Evolutionary conservation across 2,113 vertebrate genomes (phyloP).

Genomic region (Pedetes capensis): DNA sequence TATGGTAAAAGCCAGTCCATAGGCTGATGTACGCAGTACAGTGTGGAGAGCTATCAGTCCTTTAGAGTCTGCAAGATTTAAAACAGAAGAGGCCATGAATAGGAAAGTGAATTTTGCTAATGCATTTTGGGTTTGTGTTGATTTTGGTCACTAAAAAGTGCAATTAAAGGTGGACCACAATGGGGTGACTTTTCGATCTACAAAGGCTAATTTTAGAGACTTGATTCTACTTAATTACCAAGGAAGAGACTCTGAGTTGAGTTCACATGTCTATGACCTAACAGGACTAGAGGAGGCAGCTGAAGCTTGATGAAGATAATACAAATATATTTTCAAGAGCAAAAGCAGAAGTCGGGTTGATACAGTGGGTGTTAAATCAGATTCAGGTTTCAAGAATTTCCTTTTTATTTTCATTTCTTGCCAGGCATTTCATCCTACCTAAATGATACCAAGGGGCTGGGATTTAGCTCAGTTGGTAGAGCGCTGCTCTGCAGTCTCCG

Average conservation of each 20-base stretch:
- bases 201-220: not conserved
- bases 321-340: conserved; percentile 14
- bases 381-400: conserved; percentile 40
- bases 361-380: not conserved
- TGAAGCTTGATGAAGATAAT: not conserved
- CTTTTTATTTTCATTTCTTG: conserved; percentile 53
- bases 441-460: not conserved
- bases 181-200: not conserved
- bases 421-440: not conserved
- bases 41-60: rapidly evolving
- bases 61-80: not conserved
- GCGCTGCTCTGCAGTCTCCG: too few species aligned
- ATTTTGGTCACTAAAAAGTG: not conserved
- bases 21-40: not conserved
- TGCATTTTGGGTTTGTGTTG: not conserved
- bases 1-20: not conserved
- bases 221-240: not conserved
- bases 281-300: not conserved
- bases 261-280: not conserved
- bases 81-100: not conserved
- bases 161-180: not conserved
- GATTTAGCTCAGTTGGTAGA: too few species aligned
- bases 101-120: not conserved
- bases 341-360: conserved; percentile 52
- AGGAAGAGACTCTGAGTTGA: not conserved